A percentile compares a stretch with the other conserved stretches of the same genome.
These are phyloP conservation scores for Solenopsis invicta DNA, from an alignment of 1,140 invertebrate genomes.

Conservation along the genomic window DNA sequence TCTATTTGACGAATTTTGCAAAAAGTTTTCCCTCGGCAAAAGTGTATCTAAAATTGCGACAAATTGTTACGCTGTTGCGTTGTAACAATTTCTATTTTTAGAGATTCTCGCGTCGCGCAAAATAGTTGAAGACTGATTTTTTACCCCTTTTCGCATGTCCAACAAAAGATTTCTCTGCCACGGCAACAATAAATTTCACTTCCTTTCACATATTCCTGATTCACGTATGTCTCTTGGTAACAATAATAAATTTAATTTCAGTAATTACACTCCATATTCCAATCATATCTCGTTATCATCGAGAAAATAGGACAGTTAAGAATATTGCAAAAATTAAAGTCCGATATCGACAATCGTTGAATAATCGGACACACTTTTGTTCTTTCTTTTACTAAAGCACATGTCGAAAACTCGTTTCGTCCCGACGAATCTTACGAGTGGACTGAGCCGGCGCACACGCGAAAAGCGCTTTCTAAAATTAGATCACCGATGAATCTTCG, in stretches of 20 bases:
- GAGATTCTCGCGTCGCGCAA: neutral
- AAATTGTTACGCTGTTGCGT: conserved; percentile 15
- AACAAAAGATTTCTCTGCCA: neutral
- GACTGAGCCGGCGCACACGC: conserved; percentile 61
- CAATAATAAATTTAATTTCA: conserved; percentile 19
- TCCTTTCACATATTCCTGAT: neutral
- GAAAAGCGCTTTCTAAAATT: conserved; percentile 80
- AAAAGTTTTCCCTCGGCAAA: neutral
- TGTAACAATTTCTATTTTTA: conserved; percentile 36
- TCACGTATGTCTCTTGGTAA: neutral
- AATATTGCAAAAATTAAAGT: neutral
- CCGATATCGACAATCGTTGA: neutral
- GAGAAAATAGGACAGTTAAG: neutral
- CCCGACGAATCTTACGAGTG: conserved; percentile 65
- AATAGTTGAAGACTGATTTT: conserved; percentile 13
- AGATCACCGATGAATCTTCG: conserved; percentile 71
- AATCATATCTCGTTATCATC: neutral
- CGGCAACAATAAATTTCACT: conserved; percentile 14
- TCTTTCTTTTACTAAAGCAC: neutral
- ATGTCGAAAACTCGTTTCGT: conserved; percentile 37
- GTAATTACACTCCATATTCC: conserved; percentile 6
- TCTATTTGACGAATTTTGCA: conserved; percentile 36
- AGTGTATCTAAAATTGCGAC: neutral
- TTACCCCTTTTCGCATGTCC: conserved; percentile 1
- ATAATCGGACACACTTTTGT: neutral